Percentiles rank a stretch among this genome's conserved stretches.
phyloP scores from a whole-genome alignment of 2,113 vertebrate species.

The Phrynocephalus versicolor region DNA sequence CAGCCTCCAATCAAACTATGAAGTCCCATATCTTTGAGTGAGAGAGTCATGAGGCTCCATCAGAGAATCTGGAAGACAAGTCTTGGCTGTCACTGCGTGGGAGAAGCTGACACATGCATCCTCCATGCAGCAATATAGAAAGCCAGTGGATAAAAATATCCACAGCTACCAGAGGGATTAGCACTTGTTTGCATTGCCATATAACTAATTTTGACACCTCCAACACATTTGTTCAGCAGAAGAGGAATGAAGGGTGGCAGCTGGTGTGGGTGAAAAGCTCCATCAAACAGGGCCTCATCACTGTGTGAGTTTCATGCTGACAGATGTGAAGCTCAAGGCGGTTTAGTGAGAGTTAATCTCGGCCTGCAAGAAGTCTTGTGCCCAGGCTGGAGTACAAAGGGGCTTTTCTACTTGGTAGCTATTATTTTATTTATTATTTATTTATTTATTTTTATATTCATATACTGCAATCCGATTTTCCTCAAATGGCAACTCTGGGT shows the following conservation, averaged over 20 bases:
- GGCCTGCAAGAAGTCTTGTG: neutral
- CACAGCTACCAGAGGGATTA: neutral
- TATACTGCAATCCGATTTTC: no score
- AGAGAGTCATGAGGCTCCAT: conserved; percentile 28
- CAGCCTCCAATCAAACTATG: neutral
- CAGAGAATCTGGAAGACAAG: conserved; percentile 27
- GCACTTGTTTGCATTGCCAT: conserved; percentile 13
- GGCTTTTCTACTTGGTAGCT: neutral
- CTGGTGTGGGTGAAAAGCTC: conserved; percentile 10
- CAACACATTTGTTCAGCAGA: conserved; percentile 1
- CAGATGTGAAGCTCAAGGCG: neutral
- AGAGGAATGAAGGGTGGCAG: conserved; percentile 21
- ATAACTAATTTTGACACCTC: conserved; percentile 30
- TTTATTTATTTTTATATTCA: no score
- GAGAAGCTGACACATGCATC: conserved; percentile 22
- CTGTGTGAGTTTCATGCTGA: neutral
- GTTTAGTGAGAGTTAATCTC: neutral
- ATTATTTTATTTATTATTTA: no score
- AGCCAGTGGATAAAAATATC: conserved; percentile 38
- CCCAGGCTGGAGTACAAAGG: neutral
- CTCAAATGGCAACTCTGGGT: no score
- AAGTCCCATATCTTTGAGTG: neutral
- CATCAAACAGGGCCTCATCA: neutral
- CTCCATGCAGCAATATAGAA: conserved; percentile 33
- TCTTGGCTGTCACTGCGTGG: conserved; percentile 28